Evolutionary conservation across 2,113 vertebrate species (phyloP).

Genomic region (Corvus cornix): DNA sequence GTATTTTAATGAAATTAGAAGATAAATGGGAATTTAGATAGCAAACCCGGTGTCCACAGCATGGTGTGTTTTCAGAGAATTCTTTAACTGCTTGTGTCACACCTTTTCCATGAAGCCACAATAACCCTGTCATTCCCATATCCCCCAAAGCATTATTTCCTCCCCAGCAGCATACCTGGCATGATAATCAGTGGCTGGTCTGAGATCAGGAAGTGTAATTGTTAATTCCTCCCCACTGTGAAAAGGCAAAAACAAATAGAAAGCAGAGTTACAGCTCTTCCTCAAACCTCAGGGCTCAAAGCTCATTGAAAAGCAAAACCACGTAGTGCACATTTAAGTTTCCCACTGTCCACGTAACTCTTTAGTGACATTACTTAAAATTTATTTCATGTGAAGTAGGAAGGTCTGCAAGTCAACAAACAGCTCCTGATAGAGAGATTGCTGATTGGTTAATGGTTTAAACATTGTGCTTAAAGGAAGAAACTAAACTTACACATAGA

Average conservation of each 20-base stretch:
- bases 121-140: neutral
- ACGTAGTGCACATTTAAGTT: conserved; percentile 43
- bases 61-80: neutral
- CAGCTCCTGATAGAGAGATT: conserved; percentile 46
- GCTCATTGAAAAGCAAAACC: conserved; percentile 51
- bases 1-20: neutral
- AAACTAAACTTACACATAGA: conserved; percentile 78
- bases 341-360: conserved; percentile 36
- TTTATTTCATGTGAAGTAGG: conserved; percentile 45
- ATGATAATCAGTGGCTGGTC: conserved; percentile 77
- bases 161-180: conserved; percentile 70
- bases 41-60: neutral
- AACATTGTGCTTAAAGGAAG: conserved; percentile 63
- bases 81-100: neutral
- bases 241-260: neutral
- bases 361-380: conserved; percentile 46
- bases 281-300: neutral
- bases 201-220: conserved; percentile 75
- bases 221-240: conserved; percentile 74
- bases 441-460: conserved; percentile 31
- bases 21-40: neutral
- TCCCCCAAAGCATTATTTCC: neutral
- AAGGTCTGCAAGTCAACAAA: conserved; percentile 58
- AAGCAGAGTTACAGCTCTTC: neutral
- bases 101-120: neutral